phyloP scores from a whole-genome alignment of 1,140 invertebrate species.

The Hylyphantes graminicola region DNA sequence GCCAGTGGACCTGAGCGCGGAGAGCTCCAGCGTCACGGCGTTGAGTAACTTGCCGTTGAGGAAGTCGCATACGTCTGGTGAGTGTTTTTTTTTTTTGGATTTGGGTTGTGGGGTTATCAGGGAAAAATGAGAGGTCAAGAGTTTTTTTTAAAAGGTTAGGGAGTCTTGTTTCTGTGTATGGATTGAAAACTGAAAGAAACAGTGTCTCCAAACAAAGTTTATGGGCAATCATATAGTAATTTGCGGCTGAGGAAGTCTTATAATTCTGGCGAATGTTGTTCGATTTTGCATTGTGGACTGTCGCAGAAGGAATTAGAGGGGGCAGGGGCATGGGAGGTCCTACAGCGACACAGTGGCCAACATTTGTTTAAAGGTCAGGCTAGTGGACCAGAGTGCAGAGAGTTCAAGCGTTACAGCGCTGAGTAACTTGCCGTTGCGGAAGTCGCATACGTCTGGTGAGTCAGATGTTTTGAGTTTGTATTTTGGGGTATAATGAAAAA shows the following conservation, averaged over 20 bases:
- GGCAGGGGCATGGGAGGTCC: slow-evolving; percentile 77
- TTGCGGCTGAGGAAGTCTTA: slow-evolving; percentile 87
- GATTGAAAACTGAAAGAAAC: too few species aligned
- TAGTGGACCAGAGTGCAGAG: slow-evolving; percentile 91
- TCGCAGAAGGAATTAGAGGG: slow-evolving; percentile 69
- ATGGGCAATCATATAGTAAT: slow-evolving; percentile 72
- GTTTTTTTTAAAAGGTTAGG: too few species aligned
- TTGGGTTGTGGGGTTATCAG: too few species aligned
- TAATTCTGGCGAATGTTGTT: slow-evolving; percentile 75
- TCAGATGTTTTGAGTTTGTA: neutral
- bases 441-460: slow-evolving; percentile 84
- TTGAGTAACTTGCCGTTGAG: slow-evolving; percentile 87
- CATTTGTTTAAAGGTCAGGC: slow-evolving; percentile 74
- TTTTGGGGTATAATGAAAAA: too few species aligned
- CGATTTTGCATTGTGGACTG: too few species aligned
- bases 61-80: slow-evolving; percentile 86
- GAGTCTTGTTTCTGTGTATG: too few species aligned
- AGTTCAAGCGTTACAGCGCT: slow-evolving; percentile 94
- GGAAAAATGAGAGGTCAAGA: too few species aligned
- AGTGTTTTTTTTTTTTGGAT: slow-evolving; percentile 8
- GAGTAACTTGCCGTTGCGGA: slow-evolving; percentile 86
- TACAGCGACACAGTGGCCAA: slow-evolving; percentile 86
- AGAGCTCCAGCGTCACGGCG: slow-evolving; percentile 94
- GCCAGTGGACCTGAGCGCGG: slow-evolving; percentile 89
- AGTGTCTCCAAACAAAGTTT: too few species aligned